Conservation (phyloP, 2,113 vertebrate genomes). For the Puffinus mauretanicus region DNA sequence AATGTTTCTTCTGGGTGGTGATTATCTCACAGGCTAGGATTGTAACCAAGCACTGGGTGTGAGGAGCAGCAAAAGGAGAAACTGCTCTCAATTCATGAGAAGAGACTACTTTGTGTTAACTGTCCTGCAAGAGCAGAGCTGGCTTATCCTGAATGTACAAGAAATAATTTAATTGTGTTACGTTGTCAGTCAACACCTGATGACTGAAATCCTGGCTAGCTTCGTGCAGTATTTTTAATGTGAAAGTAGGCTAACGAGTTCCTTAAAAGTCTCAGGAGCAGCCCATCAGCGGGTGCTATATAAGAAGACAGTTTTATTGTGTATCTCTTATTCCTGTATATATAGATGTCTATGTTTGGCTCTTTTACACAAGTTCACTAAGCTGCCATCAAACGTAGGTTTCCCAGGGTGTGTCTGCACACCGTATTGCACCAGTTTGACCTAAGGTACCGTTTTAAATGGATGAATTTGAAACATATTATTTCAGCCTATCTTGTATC, state of each 20-base stretch:
- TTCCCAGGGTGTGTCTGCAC: neutral
- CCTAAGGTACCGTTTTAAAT: neutral
- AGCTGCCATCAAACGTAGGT: neutral
- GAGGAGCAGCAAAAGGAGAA: conserved; percentile 35
- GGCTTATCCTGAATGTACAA: neutral
- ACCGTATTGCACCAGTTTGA: neutral
- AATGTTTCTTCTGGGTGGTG: conserved; percentile 53
- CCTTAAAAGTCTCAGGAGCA: conserved; percentile 21
- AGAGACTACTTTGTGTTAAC: conserved; percentile 29
- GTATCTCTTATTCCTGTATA: conserved; percentile 16
- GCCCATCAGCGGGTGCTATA: neutral
- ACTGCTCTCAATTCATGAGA: neutral
- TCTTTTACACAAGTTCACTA: conserved; percentile 5
- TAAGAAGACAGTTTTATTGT: conserved; percentile 15
- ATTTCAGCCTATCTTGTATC: neutral
- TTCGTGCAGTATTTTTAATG: neutral
- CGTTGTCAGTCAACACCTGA: neutral
- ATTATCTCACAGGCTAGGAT: conserved; percentile 70
- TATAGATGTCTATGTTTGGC: conserved; percentile 10
- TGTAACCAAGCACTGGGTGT: conserved; percentile 54
- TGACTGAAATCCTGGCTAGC: neutral
- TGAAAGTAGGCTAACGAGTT: neutral
- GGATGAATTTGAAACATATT: neutral
- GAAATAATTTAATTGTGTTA: neutral
- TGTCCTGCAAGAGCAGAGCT: neutral